These are phyloP conservation scores for Zaprionus lachaisei DNA, from an alignment of 1,140 invertebrate genomes.

Conservation along the genomic window DNA sequence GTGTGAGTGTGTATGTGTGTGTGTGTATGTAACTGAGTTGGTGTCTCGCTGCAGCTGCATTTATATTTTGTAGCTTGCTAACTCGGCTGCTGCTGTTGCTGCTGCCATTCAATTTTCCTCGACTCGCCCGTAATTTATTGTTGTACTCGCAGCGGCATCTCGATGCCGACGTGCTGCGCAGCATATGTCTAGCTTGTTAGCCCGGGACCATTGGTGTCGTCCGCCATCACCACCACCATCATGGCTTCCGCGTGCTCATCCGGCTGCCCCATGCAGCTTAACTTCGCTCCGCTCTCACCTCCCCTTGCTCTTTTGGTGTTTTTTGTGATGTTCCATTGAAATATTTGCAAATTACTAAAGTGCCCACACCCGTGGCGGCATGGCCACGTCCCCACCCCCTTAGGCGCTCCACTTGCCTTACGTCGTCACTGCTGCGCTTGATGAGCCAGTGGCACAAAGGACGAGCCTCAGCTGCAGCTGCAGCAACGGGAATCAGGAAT, in stretches of 20 bases:
- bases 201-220: neutral
- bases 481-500: conserved; percentile 41
- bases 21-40: conserved; percentile 5
- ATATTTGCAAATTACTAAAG: conserved; percentile 79
- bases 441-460: conserved; percentile 1
- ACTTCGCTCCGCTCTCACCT: neutral
- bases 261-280: neutral
- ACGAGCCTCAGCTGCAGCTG: conserved; percentile 39
- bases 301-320: conserved; percentile 40
- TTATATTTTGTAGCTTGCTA: conserved; percentile 34
- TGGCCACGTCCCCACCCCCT: neutral
- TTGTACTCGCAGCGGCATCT: conserved; percentile 48
- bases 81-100: conserved; percentile 21
- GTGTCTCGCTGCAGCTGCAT: conserved; percentile 42
- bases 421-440: neutral
- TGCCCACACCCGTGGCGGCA: conserved; percentile 23
- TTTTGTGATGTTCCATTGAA: conserved; percentile 74
- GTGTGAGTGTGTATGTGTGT: conserved; percentile 8
- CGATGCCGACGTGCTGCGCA: conserved; percentile 26
- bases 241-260: neutral
- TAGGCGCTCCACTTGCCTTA: neutral
- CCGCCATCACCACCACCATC: neutral
- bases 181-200: conserved; percentile 67
- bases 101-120: conserved; percentile 58
- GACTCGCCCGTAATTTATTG: conserved; percentile 71